These are phyloP conservation scores for Drosophila atripex DNA, from an alignment of 2,888 invertebrate species.

Conservation along the genomic window DNA sequence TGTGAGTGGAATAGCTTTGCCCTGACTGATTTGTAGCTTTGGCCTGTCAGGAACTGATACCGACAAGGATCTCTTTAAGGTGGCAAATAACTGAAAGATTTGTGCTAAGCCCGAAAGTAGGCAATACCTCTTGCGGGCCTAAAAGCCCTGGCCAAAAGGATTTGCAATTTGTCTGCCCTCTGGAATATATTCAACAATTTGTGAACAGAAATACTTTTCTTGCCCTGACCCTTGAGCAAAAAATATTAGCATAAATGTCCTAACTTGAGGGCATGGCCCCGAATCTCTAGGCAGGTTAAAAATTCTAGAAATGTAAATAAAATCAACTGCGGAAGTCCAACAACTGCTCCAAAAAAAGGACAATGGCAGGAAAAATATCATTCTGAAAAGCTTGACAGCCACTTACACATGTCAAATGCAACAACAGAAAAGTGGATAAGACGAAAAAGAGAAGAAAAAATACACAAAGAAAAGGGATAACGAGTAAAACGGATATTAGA, in stretches of 20 bases:
- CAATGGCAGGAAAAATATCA: constrained; percentile 72
- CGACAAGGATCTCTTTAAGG: constrained; percentile 20
- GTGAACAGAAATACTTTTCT: constrained; percentile 49
- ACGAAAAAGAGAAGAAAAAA: background rate
- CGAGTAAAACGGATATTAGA: constrained; percentile 78
- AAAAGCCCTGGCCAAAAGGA: constrained; percentile 19
- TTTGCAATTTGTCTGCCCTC: constrained; percentile 33
- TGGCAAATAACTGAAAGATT: constrained; percentile 12
- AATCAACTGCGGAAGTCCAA: constrained; percentile 63
- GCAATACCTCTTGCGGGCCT: constrained; percentile 21
- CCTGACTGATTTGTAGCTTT: constrained; percentile 17
- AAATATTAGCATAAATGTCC: constrained; percentile 70
- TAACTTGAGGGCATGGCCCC: constrained; percentile 21
- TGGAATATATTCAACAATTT: constrained; percentile 23
- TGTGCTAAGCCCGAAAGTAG: constrained; percentile 23
- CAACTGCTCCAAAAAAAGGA: constrained; percentile 45
- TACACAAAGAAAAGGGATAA: constrained; percentile 64
- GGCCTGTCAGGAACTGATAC: constrained; percentile 10
- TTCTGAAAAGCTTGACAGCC: constrained; percentile 76
- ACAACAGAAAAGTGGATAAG: constrained; percentile 39
- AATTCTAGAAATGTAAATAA: constrained; percentile 78
- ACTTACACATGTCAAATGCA: constrained; percentile 79
- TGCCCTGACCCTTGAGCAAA: constrained; percentile 47
- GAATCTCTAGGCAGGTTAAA: constrained; percentile 46
- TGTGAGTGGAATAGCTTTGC: background rate